phyloP scores from a whole-genome alignment of 2,888 invertebrate genomes.

The Drosophila nigricruria region DNA sequence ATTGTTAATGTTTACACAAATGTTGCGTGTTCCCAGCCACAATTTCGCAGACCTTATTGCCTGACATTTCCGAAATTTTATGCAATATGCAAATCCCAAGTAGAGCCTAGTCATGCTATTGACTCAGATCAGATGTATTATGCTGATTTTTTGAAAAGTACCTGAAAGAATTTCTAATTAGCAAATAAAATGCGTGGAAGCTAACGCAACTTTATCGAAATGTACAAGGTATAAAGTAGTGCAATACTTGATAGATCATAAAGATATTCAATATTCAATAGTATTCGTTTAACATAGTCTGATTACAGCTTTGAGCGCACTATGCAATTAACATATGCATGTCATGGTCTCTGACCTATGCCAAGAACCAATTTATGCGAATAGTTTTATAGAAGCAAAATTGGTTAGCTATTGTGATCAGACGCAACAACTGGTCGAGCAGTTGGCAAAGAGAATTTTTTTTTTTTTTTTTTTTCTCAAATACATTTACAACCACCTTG shows the following conservation, averaged over 20 bases:
- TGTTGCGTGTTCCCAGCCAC: background rate
- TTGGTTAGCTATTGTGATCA: slow-evolving; percentile 30
- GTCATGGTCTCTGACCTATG: slow-evolving; percentile 59
- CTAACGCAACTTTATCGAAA: background rate
- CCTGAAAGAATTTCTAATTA: background rate
- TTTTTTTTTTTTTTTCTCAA: background rate
- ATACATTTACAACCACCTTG: slow-evolving; percentile 28
- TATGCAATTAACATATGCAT: slow-evolving; percentile 36
- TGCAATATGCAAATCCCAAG: slow-evolving; percentile 17
- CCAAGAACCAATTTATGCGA: slow-evolving; percentile 47
- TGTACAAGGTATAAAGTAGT: background rate
- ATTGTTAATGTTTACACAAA: background rate
- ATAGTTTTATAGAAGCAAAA: slow-evolving; percentile 19
- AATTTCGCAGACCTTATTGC: background rate
- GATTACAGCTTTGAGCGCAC: background rate
- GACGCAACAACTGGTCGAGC: background rate
- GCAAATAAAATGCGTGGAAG: background rate
- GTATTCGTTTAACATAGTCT: background rate
- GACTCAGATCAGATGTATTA: background rate
- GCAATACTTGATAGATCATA: background rate
- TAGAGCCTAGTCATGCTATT: background rate
- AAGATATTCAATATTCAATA: too few relatives aligned
- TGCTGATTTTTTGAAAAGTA: background rate
- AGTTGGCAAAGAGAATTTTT: slow-evolving; percentile 32
- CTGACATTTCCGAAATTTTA: slow-evolving; percentile 12